Evolutionary conservation across 2,888 invertebrate species (phyloP).

Genomic region (Perdita meconis): DNA sequence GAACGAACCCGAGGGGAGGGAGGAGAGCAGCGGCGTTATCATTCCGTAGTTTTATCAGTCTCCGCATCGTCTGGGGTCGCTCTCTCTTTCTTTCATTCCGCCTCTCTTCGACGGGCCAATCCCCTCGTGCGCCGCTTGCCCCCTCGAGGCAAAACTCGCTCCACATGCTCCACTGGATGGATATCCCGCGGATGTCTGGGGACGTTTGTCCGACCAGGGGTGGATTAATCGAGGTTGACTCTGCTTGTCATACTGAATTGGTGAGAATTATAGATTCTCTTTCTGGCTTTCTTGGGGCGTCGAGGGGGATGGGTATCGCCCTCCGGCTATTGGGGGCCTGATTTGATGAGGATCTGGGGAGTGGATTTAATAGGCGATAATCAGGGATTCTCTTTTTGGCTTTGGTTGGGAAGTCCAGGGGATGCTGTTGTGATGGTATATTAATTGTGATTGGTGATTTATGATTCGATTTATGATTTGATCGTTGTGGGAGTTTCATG

Average conservation of each 20-base stretch:
- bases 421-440: no score
- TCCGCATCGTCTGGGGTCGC: constrained; percentile 76
- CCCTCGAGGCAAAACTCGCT: constrained; percentile 54
- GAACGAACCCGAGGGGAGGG: constrained; percentile 29
- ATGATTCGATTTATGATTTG: no score
- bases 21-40: constrained; percentile 68
- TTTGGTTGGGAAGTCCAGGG: no score
- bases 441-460: no score
- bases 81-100: constrained; percentile 54
- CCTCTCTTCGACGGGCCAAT: constrained; percentile 49
- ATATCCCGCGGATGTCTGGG: constrained; percentile 19
- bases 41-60: constrained; percentile 72
- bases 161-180: constrained; percentile 45
- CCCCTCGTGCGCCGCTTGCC: constrained; percentile 40
- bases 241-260: background rate
- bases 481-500: no score
- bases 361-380: no score
- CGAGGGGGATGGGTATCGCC: no score
- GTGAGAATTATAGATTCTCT: background rate
- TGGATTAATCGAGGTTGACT: constrained; percentile 52
- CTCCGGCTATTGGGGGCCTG: no score
- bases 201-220: constrained; percentile 49
- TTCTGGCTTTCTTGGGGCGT: background rate
- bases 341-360: no score
- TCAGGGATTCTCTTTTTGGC: no score